Percentiles rank a stretch among this genome's conserved stretches.
Conservation (phyloP, 2,888 invertebrate species). For the Thecocarcelia acutangulata region DNA sequence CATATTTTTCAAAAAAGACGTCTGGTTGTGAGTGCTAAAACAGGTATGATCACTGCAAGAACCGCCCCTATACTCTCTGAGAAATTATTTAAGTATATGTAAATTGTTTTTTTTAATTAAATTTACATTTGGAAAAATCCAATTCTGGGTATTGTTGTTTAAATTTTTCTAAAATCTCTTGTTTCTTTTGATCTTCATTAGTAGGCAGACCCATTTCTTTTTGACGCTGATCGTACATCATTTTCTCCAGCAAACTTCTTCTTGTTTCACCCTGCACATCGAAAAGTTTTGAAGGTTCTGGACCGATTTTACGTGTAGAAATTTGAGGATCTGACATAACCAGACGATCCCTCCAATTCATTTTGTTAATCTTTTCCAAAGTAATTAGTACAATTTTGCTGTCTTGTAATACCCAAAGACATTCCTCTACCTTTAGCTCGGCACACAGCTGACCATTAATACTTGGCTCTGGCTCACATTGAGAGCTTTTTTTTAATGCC, state of each 20-base stretch:
- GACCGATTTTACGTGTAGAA: slow-evolving; percentile 98
- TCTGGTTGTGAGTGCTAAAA: too few species aligned
- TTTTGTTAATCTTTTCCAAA: slow-evolving; percentile 98
- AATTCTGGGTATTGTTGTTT: slow-evolving; percentile 99
- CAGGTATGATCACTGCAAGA: slow-evolving; percentile 1
- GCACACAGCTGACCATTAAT: slow-evolving; percentile 88
- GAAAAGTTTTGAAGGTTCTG: slow-evolving; percentile 97
- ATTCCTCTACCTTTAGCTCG: slow-evolving; percentile 96
- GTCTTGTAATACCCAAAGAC: slow-evolving; percentile 97
- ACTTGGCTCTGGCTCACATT: slow-evolving; percentile 92
- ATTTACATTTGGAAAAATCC: slow-evolving; percentile 99
- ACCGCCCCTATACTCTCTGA: background rate
- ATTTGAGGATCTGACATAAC: slow-evolving; percentile 97
- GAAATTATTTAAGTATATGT: background rate
- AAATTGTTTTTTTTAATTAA: slow-evolving; percentile 84
- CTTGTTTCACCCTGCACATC: slow-evolving; percentile 99
- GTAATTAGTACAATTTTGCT: slow-evolving; percentile 91
- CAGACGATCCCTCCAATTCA: slow-evolving; percentile 99
- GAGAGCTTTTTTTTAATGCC: slow-evolving; percentile 88
- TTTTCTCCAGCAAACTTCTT: slow-evolving; percentile 98
- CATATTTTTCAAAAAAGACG: too few species aligned
- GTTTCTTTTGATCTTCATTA: slow-evolving; percentile 98
- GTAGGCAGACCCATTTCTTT: slow-evolving; percentile 97
- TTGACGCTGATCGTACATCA: slow-evolving; percentile 99
- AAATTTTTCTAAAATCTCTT: slow-evolving; percentile 97